Conservation (phyloP, 2,113 vertebrate species). For the sheep (Ovis aries) region DNA sequence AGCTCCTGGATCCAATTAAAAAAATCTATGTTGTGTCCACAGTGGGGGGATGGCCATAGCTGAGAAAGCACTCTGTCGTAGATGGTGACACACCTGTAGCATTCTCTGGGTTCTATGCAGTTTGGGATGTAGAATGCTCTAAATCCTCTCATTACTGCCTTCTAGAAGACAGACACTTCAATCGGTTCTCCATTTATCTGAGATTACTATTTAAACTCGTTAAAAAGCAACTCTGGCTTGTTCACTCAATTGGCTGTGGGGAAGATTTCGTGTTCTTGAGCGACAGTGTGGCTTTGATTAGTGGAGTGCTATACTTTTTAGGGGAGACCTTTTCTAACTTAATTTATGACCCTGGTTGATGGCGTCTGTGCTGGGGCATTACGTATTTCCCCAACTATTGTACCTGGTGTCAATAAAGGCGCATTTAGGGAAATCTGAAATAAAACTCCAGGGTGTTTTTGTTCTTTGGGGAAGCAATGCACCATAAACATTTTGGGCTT, state of each 20-base stretch:
- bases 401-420: conserved; percentile 49
- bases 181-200: conserved; percentile 74
- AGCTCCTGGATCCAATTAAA: conserved; percentile 84
- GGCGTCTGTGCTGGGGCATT: conserved; percentile 15
- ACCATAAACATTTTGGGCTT: conserved; percentile 51
- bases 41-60: conserved; percentile 74
- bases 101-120: conserved; percentile 31
- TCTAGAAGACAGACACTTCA: conserved; percentile 68
- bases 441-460: conserved; percentile 44
- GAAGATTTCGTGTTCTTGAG: conserved; percentile 47
- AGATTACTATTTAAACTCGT: conserved; percentile 78
- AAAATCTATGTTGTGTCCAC: conserved; percentile 78
- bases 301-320: conserved; percentile 45
- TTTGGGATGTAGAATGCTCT: conserved; percentile 63
- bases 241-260: conserved; percentile 61
- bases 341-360: conserved; percentile 38
- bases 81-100: conserved; percentile 78
- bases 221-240: conserved; percentile 66
- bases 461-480: conserved; percentile 53
- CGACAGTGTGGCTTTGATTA: conserved; percentile 66
- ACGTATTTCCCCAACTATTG: conserved; percentile 17
- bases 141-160: conserved; percentile 77
- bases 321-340: conserved; percentile 53
- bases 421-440: conserved; percentile 60
- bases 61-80: conserved; percentile 49